Percentiles rank a stretch among this genome's conserved stretches.
Evolutionary conservation across 2,888 invertebrate species (phyloP).

Genomic region (Thereva nobilitata): DNA sequence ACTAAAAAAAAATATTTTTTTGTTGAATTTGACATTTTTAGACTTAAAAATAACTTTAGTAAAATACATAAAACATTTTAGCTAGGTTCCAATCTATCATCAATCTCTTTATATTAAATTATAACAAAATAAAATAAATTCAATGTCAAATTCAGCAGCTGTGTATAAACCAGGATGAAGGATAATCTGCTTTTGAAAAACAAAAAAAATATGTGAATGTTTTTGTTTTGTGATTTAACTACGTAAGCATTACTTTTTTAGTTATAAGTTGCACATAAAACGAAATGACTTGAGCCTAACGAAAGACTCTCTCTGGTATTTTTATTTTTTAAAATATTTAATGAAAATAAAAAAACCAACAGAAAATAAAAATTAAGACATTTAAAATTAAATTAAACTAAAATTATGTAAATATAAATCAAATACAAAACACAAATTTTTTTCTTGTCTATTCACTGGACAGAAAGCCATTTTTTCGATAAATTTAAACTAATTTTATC

Average conservation of each 20-base stretch:
- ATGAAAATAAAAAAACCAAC: no score
- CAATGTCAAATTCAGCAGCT: conserved; percentile 22
- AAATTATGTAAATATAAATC: conserved; percentile 22
- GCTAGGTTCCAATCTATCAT: conserved; percentile 27
- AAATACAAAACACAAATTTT: conserved; percentile 10
- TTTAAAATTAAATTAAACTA: no score
- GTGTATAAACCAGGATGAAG: no score
- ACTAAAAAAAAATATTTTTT: conserved; percentile 2
- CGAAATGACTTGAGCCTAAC: conserved; percentile 10
- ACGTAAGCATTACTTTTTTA: conserved; percentile 21
- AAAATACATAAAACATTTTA: not conserved
- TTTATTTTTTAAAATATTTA: no score
- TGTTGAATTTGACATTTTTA: conserved; percentile 20
- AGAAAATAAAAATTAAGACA: no score
- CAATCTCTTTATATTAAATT: not conserved
- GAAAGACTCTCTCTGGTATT: not conserved
- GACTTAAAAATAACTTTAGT: no score
- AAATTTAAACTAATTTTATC: conserved; percentile 32
- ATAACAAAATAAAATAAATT: not conserved
- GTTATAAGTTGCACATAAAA: conserved; percentile 7
- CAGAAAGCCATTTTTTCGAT: conserved; percentile 29
- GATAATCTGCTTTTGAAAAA: no score
- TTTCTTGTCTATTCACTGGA: conserved; percentile 15
- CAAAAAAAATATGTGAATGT: conserved; percentile 8
- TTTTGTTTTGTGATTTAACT: conserved; percentile 32